Base-by-base conservation (phyloP, 2,888 invertebrate genomes). In the Standfussiana lucernea region DNA sequence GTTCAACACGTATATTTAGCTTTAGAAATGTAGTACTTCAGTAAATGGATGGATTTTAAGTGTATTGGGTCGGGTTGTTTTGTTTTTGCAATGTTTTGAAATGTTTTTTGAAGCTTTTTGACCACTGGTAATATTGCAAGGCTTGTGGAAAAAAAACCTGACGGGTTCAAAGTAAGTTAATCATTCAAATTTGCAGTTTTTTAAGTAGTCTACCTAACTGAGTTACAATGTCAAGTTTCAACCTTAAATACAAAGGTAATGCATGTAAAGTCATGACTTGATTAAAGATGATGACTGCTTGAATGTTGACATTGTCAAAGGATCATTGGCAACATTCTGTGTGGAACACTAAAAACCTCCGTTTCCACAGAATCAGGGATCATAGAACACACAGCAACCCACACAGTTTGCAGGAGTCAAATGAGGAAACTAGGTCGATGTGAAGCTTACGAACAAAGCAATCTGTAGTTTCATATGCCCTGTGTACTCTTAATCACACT, bases 1-100 rank as follows among this genome's bases (percentile, higher is more conserved):
- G 77, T 80, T 77, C 72, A 89, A 86, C 85, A 79, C 77, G 80
- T 80, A 83, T 84, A 79, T 88, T 89, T 80, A 68, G 69, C 62
- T 82, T 77, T 84, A 75, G 78, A 75, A 76, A 72, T 81, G 75
- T 82, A 76, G 65, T 77, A 56, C 32, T 79, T 72, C 47, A 61
- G 75, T 76, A 70, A 73, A 81, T 81, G 47, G 69, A 18, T 50
- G 37, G 28, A n/a, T 71, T 81, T 71, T 53, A 69, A 69, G 37
- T 70, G 45, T 56, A 66, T 69, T 68, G 21, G 8, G n/a, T 71
- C 32, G 8, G 18, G 40, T 56, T 15, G 8, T 42, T 53, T 61
- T 56, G 37, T 24, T 45, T 61, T 62, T 21, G 8, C 28, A 8
- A 18, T 40, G 15, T 21, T 68, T 28, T 69, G 56, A 24, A 35